A percentile compares a stretch with the other conserved stretches of the same genome.
Conservation (phyloP, 2,113 vertebrate genomes). For the Tragelaphus buxtoni region DNA sequence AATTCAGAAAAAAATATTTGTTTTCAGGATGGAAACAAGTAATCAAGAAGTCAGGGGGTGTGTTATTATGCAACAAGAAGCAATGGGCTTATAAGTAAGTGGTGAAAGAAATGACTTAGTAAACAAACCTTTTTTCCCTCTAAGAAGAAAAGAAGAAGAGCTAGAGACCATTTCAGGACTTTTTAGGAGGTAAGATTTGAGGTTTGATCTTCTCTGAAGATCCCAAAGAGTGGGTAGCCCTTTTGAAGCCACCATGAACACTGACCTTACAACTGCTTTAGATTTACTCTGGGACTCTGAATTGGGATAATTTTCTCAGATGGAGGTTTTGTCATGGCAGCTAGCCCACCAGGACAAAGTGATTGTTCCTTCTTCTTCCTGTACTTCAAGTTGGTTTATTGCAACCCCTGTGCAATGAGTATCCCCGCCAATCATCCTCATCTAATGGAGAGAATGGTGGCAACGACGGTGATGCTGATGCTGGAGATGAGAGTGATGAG, state of each 20-base stretch:
- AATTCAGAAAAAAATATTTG: conserved; percentile 59
- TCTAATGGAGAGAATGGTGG: background rate
- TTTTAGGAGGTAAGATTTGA: background rate
- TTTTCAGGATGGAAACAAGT: conserved; percentile 57
- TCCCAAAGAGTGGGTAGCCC: background rate
- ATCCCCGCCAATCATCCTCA: background rate
- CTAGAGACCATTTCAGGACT: background rate
- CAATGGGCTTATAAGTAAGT: background rate
- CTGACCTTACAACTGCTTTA: background rate
- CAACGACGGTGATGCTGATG: background rate
- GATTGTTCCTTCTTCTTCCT: conserved; percentile 12
- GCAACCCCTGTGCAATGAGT: background rate
- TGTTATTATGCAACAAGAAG: conserved; percentile 56
- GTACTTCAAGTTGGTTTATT: background rate
- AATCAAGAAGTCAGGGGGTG: conserved; percentile 50
- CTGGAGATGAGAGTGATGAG: background rate
- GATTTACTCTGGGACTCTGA: background rate
- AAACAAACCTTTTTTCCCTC: conserved; percentile 29
- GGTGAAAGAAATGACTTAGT: conserved; percentile 32
- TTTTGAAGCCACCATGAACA: conserved; percentile 2
- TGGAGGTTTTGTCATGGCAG: background rate
- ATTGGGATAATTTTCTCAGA: conserved; percentile 32
- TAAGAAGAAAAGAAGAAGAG: background rate
- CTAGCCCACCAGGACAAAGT: background rate
- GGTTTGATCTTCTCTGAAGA: conserved; percentile 25